Percentiles rank a stretch among this genome's conserved stretches.
Conservation (phyloP, 1,140 invertebrate species). For the Sweltsa coloradensis region DNA sequence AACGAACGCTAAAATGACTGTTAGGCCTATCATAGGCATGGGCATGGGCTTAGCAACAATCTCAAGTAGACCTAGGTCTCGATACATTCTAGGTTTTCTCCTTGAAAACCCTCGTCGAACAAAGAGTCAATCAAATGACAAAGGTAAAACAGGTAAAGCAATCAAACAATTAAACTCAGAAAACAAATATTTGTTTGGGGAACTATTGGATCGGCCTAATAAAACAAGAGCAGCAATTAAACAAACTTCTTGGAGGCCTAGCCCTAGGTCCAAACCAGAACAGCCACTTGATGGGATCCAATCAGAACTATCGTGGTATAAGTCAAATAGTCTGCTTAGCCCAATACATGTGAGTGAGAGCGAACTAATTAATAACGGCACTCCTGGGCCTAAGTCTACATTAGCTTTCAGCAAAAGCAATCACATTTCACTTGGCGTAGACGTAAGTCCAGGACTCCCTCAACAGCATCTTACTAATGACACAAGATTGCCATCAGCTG, state of each 20-base stretch:
- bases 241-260: background rate
- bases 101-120: too few species aligned
- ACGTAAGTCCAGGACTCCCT: background rate
- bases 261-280: background rate
- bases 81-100: too few species aligned
- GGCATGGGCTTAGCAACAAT: too few species aligned
- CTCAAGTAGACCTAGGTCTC: too few species aligned
- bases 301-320: background rate
- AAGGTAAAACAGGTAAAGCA: background rate
- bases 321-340: background rate
- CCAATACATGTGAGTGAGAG: background rate
- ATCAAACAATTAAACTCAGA: conserved; percentile 6
- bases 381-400: background rate
- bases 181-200: conserved; percentile 8
- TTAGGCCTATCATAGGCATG: too few species aligned
- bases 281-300: background rate
- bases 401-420: background rate
- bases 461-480: background rate
- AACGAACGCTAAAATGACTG: too few species aligned
- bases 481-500: too few species aligned
- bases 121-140: too few species aligned
- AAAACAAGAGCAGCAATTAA: background rate
- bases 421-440: background rate
- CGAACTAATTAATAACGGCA: background rate
- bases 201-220: conserved; percentile 3